Evolutionary conservation across 30 jellyfish, hydroid and myxozoan species (phyloP).

Genomic region (Hydractinia symbiolongicarpus): DNA sequence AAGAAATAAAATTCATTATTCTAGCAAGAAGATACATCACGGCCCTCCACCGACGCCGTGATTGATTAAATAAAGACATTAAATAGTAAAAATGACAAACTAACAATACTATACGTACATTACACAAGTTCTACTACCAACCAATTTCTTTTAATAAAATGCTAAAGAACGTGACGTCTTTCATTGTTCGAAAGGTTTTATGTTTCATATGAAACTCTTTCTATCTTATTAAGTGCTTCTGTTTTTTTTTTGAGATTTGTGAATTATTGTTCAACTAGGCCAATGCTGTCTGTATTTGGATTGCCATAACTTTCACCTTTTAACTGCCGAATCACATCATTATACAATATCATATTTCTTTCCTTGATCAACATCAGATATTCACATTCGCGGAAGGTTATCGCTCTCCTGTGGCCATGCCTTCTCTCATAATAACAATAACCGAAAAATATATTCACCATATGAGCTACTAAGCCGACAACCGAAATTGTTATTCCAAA

Average conservation of each 20-base stretch:
- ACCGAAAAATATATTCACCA: slow-evolving; percentile 12
- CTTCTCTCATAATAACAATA: background rate
- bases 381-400: slow-evolving; percentile 33
- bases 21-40: too few relatives aligned
- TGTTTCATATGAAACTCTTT: background rate
- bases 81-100: too few relatives aligned
- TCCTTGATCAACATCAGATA: slow-evolving; percentile 29
- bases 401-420: too few relatives aligned
- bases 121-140: too few relatives aligned
- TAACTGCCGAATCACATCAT: slow-evolving; percentile 26
- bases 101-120: too few relatives aligned
- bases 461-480: slow-evolving; percentile 21
- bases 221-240: background rate
- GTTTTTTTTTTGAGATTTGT: background rate
- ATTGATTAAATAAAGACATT: too few relatives aligned
- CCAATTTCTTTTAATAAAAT: too few relatives aligned
- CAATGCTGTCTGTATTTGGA: too few relatives aligned
- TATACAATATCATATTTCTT: slow-evolving; percentile 32
- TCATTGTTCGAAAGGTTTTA: background rate
- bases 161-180: too few relatives aligned
- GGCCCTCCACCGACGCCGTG: too few relatives aligned
- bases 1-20: too few relatives aligned
- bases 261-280: too few relatives aligned
- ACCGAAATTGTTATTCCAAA: slow-evolving; percentile 21
- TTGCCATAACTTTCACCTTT: background rate